Evolutionary conservation across 2,113 vertebrate genomes (phyloP).

Genomic region (Phaethornis superciliosus): DNA sequence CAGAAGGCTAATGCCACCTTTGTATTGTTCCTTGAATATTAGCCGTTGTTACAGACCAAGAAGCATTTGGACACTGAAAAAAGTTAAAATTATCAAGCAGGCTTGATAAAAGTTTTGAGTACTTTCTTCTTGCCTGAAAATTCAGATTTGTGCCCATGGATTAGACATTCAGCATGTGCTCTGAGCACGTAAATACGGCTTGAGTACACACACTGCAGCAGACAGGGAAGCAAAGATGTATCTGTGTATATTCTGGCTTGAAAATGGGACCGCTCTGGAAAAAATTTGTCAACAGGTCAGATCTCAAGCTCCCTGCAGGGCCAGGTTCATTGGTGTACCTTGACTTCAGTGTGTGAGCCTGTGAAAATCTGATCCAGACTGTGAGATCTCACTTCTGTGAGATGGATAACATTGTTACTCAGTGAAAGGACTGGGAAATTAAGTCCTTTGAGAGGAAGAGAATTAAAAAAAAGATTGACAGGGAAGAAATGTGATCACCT

Average conservation of each 20-base stretch:
- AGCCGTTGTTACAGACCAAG: not conserved
- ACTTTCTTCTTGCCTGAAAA: not conserved
- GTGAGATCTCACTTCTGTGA: not conserved
- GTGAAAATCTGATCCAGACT: not conserved
- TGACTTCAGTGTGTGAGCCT: fast-evolving
- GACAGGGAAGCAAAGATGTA: not conserved
- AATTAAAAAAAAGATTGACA: not conserved
- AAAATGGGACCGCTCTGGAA: not conserved
- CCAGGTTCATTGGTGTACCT: not conserved
- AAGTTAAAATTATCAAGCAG: not conserved
- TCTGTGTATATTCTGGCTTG: not conserved
- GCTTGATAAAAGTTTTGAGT: not conserved
- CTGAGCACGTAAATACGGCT: not conserved
- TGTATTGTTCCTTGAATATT: not conserved
- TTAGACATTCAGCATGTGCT: not conserved
- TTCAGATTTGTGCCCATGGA: not conserved
- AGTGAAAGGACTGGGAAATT: not conserved
- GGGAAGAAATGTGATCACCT: not conserved
- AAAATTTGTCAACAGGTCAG: not conserved
- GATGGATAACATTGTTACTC: not conserved
- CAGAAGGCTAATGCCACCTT: not conserved
- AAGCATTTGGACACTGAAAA: not conserved
- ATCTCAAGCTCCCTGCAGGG: not conserved
- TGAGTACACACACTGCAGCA: not conserved
- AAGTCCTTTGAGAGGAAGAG: not conserved